Conservation (phyloP, 2,797 vertebrate species). For the Tadarida brasiliensis region DNA sequence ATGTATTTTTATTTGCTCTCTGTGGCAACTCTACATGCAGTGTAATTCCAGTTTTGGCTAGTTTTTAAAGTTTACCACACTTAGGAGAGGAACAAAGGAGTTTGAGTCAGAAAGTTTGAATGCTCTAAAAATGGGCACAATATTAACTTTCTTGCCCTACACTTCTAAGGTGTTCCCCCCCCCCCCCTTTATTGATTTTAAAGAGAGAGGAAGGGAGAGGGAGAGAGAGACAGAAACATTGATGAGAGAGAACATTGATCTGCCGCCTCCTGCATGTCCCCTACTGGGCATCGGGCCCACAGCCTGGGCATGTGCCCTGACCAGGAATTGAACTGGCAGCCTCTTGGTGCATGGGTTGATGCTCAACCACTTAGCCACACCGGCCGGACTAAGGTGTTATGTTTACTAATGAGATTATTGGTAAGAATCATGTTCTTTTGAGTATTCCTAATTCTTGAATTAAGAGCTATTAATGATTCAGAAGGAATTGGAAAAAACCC, state of each 20-base stretch:
- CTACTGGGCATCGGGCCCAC: too few species aligned
- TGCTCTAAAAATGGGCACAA: slow-evolving; percentile 17
- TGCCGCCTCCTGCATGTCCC: too few species aligned
- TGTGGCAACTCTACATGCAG: neutral
- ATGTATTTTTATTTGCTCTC: slow-evolving; percentile 25
- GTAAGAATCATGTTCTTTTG: slow-evolving; percentile 8
- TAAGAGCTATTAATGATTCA: neutral
- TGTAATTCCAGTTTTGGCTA: neutral
- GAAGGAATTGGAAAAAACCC: neutral
- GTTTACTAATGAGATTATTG: neutral
- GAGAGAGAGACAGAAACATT: too few species aligned
- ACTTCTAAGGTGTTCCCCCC: neutral
- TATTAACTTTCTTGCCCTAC: neutral
- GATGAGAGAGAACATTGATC: too few species aligned
- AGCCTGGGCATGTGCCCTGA: too few species aligned
- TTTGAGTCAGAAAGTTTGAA: neutral
- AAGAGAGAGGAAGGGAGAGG: too few species aligned
- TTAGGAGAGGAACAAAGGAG: neutral
- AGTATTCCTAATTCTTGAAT: neutral
- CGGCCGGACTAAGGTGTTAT: neutral
- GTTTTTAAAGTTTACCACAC: neutral
- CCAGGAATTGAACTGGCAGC: too few species aligned
- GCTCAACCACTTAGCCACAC: too few species aligned
- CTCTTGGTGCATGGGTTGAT: too few species aligned
- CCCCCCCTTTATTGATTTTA: too few species aligned